Evolutionary conservation across 2,888 invertebrate species (phyloP).

Genomic region (Danaus chrysippus): DNA sequence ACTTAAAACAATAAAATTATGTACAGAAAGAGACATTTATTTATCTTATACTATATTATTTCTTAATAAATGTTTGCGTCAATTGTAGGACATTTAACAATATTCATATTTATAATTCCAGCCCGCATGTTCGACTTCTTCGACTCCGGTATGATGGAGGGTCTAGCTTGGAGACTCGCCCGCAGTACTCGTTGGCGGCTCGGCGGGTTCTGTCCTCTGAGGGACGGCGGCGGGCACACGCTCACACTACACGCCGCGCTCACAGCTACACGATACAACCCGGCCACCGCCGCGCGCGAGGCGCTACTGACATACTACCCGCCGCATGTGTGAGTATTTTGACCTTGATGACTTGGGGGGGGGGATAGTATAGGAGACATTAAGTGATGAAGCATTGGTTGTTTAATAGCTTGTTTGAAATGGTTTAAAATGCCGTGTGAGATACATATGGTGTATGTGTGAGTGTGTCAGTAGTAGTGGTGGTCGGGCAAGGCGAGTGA

Average conservation of each 20-base stretch:
- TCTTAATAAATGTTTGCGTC: too few species aligned
- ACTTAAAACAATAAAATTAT: too few species aligned
- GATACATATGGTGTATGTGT: too few species aligned
- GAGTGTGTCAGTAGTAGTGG: too few species aligned
- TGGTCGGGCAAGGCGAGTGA: too few species aligned
- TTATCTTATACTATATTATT: too few species aligned
- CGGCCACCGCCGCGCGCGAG: slow-evolving; percentile 80
- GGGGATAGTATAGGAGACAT: too few species aligned
- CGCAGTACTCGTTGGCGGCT: slow-evolving; percentile 80
- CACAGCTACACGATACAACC: slow-evolving; percentile 57
- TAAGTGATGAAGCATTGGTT: too few species aligned
- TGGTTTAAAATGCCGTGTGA: too few species aligned
- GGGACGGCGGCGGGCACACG: slow-evolving; percentile 64
- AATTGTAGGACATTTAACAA: neutral
- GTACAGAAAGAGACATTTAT: too few species aligned
- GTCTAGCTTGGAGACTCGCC: slow-evolving; percentile 88
- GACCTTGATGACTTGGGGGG: too few species aligned
- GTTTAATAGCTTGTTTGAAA: too few species aligned
- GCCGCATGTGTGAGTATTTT: slow-evolving; percentile 86
- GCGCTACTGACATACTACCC: slow-evolving; percentile 92
- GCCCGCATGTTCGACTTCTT: slow-evolving; percentile 97
- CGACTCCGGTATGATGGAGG: slow-evolving; percentile 95
- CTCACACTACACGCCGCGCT: slow-evolving; percentile 83
- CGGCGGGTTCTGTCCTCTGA: slow-evolving; percentile 72
- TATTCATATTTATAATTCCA: slow-evolving; percentile 49